Conservation (phyloP, 1,140 invertebrate species). For the Drosophila triauraria region DNA sequence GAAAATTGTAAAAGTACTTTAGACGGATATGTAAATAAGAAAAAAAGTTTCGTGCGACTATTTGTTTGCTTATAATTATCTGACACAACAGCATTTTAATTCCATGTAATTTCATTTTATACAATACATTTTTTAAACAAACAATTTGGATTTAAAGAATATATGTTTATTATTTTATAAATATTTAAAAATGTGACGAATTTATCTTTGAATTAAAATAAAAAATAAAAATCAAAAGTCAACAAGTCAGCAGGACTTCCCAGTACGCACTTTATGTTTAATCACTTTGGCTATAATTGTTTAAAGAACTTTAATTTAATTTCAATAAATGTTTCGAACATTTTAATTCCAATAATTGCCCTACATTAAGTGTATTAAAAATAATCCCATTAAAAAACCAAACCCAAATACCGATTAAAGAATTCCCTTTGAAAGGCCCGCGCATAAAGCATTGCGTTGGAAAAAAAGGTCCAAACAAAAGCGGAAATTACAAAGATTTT, state of each 20-base stretch:
- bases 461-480: slow-evolving; percentile 8
- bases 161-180: background rate
- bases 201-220: background rate
- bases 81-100: slow-evolving; percentile 1
- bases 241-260: background rate
- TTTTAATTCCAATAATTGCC: background rate
- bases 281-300: no score
- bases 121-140: background rate
- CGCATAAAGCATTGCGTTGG: slow-evolving; percentile 3
- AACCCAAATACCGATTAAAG: slow-evolving; percentile 10
- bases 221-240: background rate
- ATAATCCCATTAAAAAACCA: background rate
- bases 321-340: background rate
- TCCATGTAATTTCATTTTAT: background rate
- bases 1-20: slow-evolving; percentile 28
- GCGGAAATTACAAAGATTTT: slow-evolving; percentile 39
- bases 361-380: background rate
- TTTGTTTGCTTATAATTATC: slow-evolving; percentile 34
- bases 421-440: slow-evolving; percentile 20
- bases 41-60: slow-evolving; percentile 3
- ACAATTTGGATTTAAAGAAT: background rate
- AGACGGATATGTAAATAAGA: slow-evolving; percentile 15
- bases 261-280: background rate
- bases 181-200: background rate
- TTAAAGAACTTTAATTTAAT: background rate